Conservation (phyloP, 2,888 invertebrate species). For the Allophyes oxyacanthae region DNA sequence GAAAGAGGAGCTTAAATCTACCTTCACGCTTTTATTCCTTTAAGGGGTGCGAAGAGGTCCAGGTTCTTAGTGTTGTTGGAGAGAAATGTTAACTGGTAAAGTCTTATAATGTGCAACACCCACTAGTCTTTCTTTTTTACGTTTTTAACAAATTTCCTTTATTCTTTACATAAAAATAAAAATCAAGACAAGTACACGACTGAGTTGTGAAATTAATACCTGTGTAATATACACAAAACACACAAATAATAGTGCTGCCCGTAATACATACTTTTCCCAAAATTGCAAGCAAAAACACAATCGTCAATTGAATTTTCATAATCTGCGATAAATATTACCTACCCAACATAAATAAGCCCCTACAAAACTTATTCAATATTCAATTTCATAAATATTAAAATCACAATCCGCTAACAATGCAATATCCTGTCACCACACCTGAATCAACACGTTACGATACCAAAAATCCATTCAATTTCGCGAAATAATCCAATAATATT, state of each 20-base stretch:
- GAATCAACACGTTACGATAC: constrained; percentile 13
- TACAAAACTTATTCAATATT: constrained; percentile 25
- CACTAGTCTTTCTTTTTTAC: too few species aligned
- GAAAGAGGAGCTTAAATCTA: constrained; percentile 25
- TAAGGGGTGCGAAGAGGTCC: background rate
- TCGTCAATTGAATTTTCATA: background rate
- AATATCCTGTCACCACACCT: constrained; percentile 5
- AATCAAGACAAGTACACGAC: too few species aligned
- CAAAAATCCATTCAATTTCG: constrained; percentile 16
- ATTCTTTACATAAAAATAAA: too few species aligned
- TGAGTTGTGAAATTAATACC: too few species aligned
- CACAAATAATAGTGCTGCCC: too few species aligned
- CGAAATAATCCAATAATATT: constrained; percentile 13
- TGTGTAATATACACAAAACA: too few species aligned
- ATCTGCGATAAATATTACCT: background rate
- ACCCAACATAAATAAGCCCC: background rate
- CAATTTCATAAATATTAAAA: constrained; percentile 25
- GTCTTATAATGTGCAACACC: too few species aligned
- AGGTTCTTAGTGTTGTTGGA: too few species aligned
- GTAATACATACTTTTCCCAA: too few species aligned
- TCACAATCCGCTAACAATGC: constrained; percentile 10
- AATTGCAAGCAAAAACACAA: too few species aligned
- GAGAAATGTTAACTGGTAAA: too few species aligned
- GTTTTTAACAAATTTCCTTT: too few species aligned
- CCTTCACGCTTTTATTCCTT: constrained; percentile 22